Evolutionary conservation across 1,140 invertebrate species (phyloP).

Genomic region (Cyclargus thomasi): DNA sequence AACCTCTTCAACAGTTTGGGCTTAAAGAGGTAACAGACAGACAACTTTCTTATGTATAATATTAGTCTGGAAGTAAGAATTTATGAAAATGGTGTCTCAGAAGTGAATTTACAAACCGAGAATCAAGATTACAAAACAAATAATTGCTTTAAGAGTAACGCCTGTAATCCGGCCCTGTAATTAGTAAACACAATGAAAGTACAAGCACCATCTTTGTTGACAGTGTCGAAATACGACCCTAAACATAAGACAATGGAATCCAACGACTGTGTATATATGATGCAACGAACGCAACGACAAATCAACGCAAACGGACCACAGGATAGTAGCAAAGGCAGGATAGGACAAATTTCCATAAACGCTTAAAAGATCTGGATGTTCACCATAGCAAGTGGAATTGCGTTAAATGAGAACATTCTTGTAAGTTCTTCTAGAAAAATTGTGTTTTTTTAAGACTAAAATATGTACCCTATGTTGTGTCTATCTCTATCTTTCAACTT

Average conservation of each 20-base stretch:
- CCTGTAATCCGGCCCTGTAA: background rate
- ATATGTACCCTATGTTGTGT: no score
- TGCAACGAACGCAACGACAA: background rate
- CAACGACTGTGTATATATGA: background rate
- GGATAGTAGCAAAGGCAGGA: background rate
- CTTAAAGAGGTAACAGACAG: no score
- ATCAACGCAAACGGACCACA: background rate
- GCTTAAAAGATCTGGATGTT: no score
- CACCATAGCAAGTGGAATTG: no score
- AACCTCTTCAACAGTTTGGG: no score
- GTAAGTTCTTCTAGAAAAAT: no score
- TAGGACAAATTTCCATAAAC: no score
- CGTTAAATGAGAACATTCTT: no score
- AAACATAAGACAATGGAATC: constrained; percentile 7
- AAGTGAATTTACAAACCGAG: background rate
- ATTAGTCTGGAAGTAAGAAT: no score
- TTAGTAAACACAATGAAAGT: constrained; percentile 8
- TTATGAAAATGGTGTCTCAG: background rate
- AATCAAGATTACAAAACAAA: background rate
- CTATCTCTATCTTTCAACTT: no score
- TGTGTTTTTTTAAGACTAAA: no score
- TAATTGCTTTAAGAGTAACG: background rate
- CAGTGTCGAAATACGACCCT: constrained; percentile 10
- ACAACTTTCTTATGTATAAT: no score
- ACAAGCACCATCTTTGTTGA: background rate